Evolutionary conservation across 2,888 invertebrate genomes (phyloP).

Genomic region (Argyresthia goedartella): DNA sequence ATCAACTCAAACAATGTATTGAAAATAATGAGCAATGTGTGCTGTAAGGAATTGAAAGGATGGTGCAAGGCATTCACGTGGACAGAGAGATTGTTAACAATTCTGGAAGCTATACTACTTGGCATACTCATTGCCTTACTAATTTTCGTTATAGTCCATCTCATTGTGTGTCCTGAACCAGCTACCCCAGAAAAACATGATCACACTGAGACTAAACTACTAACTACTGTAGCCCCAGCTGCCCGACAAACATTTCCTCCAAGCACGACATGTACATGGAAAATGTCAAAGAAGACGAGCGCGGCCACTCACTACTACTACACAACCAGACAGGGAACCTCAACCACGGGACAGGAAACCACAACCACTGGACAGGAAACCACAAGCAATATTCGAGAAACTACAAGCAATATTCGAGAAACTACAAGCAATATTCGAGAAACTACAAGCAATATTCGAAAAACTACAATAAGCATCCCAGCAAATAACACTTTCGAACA

Average conservation of each 20-base stretch:
- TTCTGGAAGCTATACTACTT: constrained; percentile 32
- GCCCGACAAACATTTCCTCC: constrained; percentile 9
- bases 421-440: too few relatives aligned
- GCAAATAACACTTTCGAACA: too few relatives aligned
- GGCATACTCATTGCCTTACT: constrained; percentile 29
- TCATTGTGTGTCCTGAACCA: constrained; percentile 25
- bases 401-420: too few relatives aligned
- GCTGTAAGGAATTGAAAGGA: constrained; percentile 36
- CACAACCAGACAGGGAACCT: not conserved
- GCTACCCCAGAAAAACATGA: not conserved
- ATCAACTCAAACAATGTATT: not conserved
- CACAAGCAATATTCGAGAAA: too few relatives aligned
- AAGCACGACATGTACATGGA: constrained; percentile 38
- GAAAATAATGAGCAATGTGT: constrained; percentile 41
- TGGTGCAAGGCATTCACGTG: constrained; percentile 53
- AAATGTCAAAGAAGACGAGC: constrained; percentile 32
- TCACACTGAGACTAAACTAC: not conserved
- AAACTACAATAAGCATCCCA: too few relatives aligned
- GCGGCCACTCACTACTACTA: constrained; percentile 28
- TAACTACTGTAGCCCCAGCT: not conserved
- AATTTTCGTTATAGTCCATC: constrained; percentile 39
- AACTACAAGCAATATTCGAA: too few relatives aligned
- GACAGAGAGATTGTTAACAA: constrained; percentile 30
- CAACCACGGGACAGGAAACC: too few relatives aligned
- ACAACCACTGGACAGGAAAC: too few relatives aligned